phyloP scores from a whole-genome alignment of 2,797 vertebrate species.

The Onychomys arenicola region DNA sequence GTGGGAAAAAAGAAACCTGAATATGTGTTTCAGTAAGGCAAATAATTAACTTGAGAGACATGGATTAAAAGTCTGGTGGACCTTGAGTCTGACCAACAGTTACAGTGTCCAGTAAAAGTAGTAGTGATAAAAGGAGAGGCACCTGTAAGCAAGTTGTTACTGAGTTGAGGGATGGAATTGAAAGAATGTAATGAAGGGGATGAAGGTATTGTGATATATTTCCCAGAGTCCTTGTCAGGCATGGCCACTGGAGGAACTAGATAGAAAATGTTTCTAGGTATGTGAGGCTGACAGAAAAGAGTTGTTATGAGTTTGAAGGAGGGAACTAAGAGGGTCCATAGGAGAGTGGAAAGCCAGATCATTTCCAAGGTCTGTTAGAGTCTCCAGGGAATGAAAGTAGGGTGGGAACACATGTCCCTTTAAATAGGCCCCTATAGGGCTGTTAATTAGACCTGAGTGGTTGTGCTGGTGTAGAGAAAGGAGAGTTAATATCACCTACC shows the following conservation, averaged over 20 bases:
- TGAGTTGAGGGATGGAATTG: background rate
- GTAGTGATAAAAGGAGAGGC: background rate
- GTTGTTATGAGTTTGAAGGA: background rate
- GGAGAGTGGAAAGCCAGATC: background rate
- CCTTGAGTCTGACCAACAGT: background rate
- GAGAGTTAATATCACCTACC: no score
- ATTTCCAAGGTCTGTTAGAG: background rate
- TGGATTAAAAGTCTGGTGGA: background rate
- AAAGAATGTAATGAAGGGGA: background rate
- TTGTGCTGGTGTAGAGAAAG: no score
- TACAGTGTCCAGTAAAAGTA: background rate
- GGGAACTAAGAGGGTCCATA: background rate
- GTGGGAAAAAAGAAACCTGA: background rate
- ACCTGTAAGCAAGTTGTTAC: background rate
- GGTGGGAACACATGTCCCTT: background rate
- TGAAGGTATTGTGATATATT: background rate
- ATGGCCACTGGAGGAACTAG: background rate
- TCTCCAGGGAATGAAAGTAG: background rate
- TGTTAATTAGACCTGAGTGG: no score
- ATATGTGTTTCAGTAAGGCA: background rate
- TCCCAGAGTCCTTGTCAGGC: background rate
- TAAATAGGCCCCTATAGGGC: no score
- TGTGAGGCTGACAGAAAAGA: background rate
- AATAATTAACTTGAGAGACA: background rate
- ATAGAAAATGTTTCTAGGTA: background rate